These are phyloP conservation scores for Corvus moneduloides DNA, from an alignment of 2,113 vertebrate genomes.

Conservation along the genomic window DNA sequence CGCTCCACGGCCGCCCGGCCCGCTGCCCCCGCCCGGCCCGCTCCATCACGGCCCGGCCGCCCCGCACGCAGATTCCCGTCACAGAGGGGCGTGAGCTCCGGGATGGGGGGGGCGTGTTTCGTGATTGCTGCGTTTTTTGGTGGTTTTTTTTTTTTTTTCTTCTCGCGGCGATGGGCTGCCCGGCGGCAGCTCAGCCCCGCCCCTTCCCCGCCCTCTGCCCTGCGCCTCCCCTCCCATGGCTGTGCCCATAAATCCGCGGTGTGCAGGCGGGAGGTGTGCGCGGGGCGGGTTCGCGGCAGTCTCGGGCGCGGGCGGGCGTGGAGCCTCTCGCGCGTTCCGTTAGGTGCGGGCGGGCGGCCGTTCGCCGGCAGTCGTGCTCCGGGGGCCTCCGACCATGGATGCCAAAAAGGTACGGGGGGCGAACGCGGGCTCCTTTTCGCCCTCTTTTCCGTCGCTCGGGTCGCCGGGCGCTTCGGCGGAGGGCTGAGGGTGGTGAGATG, in stretches of 20 bases:
- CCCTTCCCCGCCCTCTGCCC: neutral
- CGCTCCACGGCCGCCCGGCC: neutral
- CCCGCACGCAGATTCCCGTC: neutral
- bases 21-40: neutral
- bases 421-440: fast-evolving
- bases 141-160: no score
- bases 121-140: neutral
- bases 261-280: neutral
- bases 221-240: neutral
- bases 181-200: neutral
- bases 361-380: neutral
- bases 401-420: neutral
- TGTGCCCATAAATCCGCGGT: neutral
- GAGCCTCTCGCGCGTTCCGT: neutral
- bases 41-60: neutral
- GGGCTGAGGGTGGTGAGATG: neutral
- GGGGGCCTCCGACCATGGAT: neutral
- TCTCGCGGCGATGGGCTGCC: neutral
- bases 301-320: neutral
- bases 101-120: fast-evolving
- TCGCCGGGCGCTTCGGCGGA: no score
- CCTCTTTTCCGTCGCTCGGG: neutral
- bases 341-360: neutral
- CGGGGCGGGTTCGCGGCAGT: neutral
- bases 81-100: neutral